Percentiles rank a stretch among this genome's conserved stretches.
Conservation (phyloP, 2,797 vertebrate species). For the Syngnathus rostellatus region DNA sequence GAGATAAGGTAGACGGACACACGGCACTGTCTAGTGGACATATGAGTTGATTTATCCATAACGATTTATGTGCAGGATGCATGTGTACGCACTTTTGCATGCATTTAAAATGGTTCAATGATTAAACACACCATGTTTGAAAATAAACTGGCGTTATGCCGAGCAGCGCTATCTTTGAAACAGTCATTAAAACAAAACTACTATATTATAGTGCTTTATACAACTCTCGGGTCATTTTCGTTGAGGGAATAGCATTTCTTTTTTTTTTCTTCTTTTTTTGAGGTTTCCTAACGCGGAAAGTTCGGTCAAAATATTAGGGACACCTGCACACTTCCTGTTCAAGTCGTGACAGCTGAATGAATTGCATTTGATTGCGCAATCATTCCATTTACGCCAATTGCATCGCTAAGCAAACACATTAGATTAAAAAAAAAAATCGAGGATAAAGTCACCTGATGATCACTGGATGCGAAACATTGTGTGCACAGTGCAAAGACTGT, state of each 20-base stretch:
- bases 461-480: too few relatives aligned
- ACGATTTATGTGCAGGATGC: neutral
- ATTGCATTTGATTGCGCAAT: too few relatives aligned
- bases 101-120: neutral
- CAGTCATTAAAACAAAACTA: neutral
- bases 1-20: conserved; percentile 44
- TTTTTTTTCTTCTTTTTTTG: too few relatives aligned
- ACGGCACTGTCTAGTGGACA: neutral
- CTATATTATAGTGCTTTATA: neutral
- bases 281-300: neutral
- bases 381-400: neutral
- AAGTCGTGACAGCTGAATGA: neutral
- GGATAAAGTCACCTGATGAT: neutral
- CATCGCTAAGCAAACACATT: neutral
- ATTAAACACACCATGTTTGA: neutral
- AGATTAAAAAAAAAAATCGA: too few relatives aligned
- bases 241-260: neutral
- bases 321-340: neutral
- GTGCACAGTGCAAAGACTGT: neutral
- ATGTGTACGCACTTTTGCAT: neutral
- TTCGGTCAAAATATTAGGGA: neutral
- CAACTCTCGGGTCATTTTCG: neutral
- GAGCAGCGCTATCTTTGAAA: conserved; percentile 2
- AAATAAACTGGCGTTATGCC: neutral
- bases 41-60: neutral